Evolutionary conservation across 2,888 invertebrate species (phyloP), one percentile per base, ranked within the genome.

Genomic region (Hybos culiciformis): DNA sequence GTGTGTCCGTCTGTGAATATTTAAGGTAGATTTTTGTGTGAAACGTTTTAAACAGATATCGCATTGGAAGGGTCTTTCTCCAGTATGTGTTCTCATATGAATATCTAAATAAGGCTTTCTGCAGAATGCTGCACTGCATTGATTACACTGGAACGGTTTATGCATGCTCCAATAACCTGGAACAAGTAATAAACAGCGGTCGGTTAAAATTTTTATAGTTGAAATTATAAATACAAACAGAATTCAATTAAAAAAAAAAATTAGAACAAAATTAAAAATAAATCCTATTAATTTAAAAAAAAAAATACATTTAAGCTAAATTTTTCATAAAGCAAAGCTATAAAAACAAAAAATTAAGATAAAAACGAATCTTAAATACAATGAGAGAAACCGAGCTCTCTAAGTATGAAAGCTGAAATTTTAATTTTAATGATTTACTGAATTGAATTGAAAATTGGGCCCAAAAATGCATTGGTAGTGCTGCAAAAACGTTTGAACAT

Each of bases 51-150:
- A 71, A 67, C 79, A 79, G 61, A 77, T 69, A 56, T 75, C 75
- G 66, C 79, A 79, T 67, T 74, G 74, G 69, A 77, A 77, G 53
- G 55, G 56, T 44, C 54, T 50, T 49, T 55, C 56, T 24, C 56
- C 56, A 23, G 83, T 83, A 69, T 83, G 83, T 47, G 82, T 81
- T 61, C 84, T 74, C 79, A 83, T 79, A 62, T 83, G 83, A 43
- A 83, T 82, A 67, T 83, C 83, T 52, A 83, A 67, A 63, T 84
- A 83, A 42, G 83, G 83, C 68, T 83, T 84, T 55, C 83, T 77
- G 50, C 73, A 73, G 68, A 73, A 73, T 56, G 73, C 71, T 56
- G 73, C 72, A 50, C 71, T 72, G 56, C 73, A 73, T 62, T 70
- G 69, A 42, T 50, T 53, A 49, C 73, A 73, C 68, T 73, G 73